A percentile compares a stretch with the other conserved stretches of the same genome.
Evolutionary conservation across 2,797 vertebrate species (phyloP).

Genomic region (Emys orbicularis): DNA sequence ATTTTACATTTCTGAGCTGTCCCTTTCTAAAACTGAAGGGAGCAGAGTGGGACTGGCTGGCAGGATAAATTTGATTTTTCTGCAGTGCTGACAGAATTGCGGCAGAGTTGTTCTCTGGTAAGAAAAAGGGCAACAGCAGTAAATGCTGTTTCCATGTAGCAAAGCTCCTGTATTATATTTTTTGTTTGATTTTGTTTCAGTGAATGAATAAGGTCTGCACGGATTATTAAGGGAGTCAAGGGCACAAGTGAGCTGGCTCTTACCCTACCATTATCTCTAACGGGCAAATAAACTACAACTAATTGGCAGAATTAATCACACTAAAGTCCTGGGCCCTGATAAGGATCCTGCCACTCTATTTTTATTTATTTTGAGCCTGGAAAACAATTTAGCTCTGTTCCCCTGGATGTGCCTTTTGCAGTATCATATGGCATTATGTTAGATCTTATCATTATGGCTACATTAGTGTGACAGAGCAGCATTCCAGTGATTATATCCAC

Average conservation of each 20-base stretch:
- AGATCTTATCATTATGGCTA: conserved; percentile 27
- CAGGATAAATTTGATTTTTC: conserved; percentile 36
- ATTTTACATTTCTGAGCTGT: background rate
- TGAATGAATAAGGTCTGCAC: conserved; percentile 18
- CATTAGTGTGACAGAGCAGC: conserved; percentile 36
- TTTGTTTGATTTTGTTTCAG: conserved; percentile 54
- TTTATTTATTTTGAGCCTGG: conserved; percentile 65
- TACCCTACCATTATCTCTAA: conserved; percentile 66
- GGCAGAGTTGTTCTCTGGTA: conserved; percentile 5
- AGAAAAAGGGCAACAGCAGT: background rate
- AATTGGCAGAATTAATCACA: conserved; percentile 73
- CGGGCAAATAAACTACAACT: conserved; percentile 51
- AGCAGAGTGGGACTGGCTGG: background rate
- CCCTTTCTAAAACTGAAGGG: background rate
- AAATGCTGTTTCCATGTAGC: conserved; percentile 8
- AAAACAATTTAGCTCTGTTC: conserved; percentile 65
- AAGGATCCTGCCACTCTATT: conserved; percentile 53
- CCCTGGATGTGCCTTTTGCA: conserved; percentile 28
- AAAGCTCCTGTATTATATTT: conserved; percentile 8
- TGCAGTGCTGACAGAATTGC: background rate
- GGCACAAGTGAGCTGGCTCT: conserved; percentile 32
- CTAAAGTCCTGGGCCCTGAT: conserved; percentile 53
- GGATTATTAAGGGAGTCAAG: conserved; percentile 46
- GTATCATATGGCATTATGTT: background rate
- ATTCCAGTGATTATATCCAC: conserved; percentile 31